phyloP scores from a whole-genome alignment of 1,140 invertebrate genomes.

The Lepidurus apus region DNA sequence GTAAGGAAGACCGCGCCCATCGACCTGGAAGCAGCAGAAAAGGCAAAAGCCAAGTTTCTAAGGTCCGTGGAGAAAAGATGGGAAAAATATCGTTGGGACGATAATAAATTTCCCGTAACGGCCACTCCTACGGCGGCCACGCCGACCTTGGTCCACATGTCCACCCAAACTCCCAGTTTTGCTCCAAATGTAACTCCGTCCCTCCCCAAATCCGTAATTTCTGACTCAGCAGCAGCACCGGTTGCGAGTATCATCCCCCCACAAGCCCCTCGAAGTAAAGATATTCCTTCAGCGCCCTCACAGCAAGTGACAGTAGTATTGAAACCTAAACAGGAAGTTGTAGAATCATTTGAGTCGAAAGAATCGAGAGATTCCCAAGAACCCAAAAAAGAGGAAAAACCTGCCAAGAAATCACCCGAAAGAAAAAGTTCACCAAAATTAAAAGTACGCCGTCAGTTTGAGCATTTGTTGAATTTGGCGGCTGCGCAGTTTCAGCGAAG shows the following conservation, averaged over 20 bases:
- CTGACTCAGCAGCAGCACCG: background rate
- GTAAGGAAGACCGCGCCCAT: conserved; percentile 50
- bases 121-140: conserved; percentile 24
- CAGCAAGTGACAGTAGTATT: background rate
- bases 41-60: conserved; percentile 44
- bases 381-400: conserved; percentile 15
- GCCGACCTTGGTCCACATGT: conserved; percentile 23
- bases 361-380: background rate
- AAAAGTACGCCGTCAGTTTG: conserved; percentile 34
- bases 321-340: too few species aligned
- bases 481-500: conserved; percentile 29
- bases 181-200: conserved; percentile 27
- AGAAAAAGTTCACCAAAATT: conserved; percentile 34
- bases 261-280: background rate
- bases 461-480: conserved; percentile 35
- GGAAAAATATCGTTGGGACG: conserved; percentile 45
- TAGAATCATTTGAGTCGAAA: background rate
- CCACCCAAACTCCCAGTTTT: background rate
- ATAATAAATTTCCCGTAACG: conserved; percentile 6
- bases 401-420: background rate
- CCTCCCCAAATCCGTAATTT: conserved; percentile 28
- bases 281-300: background rate
- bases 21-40: conserved; percentile 52
- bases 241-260: background rate
- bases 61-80: conserved; percentile 49